Percentiles rank a stretch among this genome's conserved stretches.
Conservation (phyloP, 2,888 invertebrate species). For the Zeuzera pyrina region DNA sequence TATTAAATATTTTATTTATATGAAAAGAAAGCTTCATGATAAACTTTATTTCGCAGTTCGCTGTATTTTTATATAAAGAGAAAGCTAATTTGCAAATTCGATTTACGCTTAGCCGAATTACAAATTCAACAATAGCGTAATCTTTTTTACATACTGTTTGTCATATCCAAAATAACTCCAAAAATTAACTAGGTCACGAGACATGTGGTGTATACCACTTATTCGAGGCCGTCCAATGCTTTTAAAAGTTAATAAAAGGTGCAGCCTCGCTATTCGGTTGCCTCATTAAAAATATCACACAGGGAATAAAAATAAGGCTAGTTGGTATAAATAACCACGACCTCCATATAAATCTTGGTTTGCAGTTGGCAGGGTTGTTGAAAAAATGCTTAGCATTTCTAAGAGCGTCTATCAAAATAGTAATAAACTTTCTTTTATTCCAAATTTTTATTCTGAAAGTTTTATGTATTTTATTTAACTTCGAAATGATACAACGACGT, state of each 20-base stretch:
- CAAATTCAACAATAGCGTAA: too few species aligned
- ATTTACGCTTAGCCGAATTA: too few species aligned
- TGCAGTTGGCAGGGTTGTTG: constrained; percentile 50
- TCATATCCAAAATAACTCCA: too few species aligned
- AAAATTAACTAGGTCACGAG: too few species aligned
- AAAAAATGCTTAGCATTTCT: constrained; percentile 12
- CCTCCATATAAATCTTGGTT: constrained; percentile 64
- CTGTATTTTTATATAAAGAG: too few species aligned
- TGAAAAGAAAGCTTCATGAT: too few species aligned
- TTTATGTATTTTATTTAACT: too few species aligned
- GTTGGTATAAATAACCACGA: constrained; percentile 59
- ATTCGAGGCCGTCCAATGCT: constrained; percentile 39
- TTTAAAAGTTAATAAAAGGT: constrained; percentile 61
- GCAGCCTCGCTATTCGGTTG: constrained; percentile 55
- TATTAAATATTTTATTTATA: too few species aligned
- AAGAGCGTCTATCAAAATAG: constrained; percentile 1
- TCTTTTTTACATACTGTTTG: too few species aligned
- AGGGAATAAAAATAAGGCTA: constrained; percentile 64
- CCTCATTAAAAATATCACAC: constrained; percentile 70
- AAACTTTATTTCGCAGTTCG: too few species aligned
- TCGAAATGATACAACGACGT: too few species aligned
- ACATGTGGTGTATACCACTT: constrained; percentile 29
- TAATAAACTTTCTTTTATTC: not conserved
- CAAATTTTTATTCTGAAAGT: constrained; percentile 5
- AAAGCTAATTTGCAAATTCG: too few species aligned